phyloP scores from a whole-genome alignment of 2,113 vertebrate genomes.

The Loxodonta africana region DNA sequence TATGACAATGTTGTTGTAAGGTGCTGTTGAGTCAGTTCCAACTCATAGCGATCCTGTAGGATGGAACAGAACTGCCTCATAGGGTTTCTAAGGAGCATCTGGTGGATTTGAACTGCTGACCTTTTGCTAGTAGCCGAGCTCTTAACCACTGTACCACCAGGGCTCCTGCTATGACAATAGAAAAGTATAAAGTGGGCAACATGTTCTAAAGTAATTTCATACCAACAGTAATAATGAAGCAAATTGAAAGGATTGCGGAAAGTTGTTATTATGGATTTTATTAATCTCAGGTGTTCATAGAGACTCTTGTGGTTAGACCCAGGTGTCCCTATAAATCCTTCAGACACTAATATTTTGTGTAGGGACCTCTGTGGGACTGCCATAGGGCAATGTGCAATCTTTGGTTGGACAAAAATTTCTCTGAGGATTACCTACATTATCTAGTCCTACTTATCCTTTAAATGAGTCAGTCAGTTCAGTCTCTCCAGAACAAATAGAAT shows the following conservation, averaged over 20 bases:
- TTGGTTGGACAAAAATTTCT: constrained; percentile 43
- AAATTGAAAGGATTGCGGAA: constrained; percentile 46
- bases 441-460: background rate
- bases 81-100: too few relatives aligned
- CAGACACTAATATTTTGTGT: background rate
- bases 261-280: constrained; percentile 46
- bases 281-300: background rate
- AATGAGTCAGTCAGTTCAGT: background rate
- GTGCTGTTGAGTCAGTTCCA: too few relatives aligned
- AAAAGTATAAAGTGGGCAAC: background rate
- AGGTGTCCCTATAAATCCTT: constrained; percentile 32
- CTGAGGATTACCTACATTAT: background rate
- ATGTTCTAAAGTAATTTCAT: constrained; percentile 51
- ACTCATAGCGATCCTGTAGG: too few relatives aligned
- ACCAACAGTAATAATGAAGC: background rate
- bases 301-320: background rate
- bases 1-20: background rate
- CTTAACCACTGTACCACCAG: too few relatives aligned
- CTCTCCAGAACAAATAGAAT: background rate
- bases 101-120: too few relatives aligned
- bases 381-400: background rate
- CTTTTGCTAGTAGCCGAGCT: too few relatives aligned
- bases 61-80: too few relatives aligned
- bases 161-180: background rate
- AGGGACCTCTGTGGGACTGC: background rate